Conservation (phyloP, 1,140 invertebrate species). For the Arion vulgaris region DNA sequence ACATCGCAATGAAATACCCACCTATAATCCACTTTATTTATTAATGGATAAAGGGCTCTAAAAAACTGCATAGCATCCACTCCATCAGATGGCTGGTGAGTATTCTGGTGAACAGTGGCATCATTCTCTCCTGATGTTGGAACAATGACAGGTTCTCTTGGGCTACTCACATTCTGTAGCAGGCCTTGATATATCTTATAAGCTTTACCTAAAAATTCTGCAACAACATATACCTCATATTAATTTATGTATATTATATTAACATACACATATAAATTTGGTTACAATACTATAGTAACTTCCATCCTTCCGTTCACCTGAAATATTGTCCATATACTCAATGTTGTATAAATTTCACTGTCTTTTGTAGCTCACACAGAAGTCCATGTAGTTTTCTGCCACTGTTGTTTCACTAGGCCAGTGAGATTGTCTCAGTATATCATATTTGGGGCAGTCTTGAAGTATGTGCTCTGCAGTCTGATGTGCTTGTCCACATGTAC, state of each 20-base stretch:
- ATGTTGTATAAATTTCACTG: too few species aligned
- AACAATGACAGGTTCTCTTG: slow-evolving; percentile 68
- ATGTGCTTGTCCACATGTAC: too few species aligned
- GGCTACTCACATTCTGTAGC: slow-evolving; percentile 60
- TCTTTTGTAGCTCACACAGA: too few species aligned
- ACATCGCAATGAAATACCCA: too few species aligned
- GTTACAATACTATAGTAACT: too few species aligned
- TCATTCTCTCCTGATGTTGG: slow-evolving; percentile 62
- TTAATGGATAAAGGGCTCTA: slow-evolving; percentile 61
- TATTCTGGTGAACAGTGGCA: slow-evolving; percentile 53
- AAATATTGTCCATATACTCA: too few species aligned
- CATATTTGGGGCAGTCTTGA: too few species aligned
- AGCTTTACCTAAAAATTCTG: slow-evolving; percentile 70
- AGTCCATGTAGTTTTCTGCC: background rate
- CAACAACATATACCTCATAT: background rate
- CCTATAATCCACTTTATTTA: slow-evolving; percentile 64
- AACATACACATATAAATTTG: background rate
- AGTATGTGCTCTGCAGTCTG: too few species aligned
- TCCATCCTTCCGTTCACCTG: background rate
- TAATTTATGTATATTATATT: background rate
- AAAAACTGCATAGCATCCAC: slow-evolving; percentile 70
- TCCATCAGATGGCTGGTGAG: slow-evolving; percentile 59
- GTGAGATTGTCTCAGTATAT: too few species aligned
- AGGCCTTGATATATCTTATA: slow-evolving; percentile 64
- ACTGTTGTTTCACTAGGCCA: too few species aligned